A percentile compares a stretch with the other conserved stretches of the same genome.
Evolutionary conservation across 1,140 invertebrate species (phyloP).

Genomic region (Panagrolaimus sp.): DNA sequence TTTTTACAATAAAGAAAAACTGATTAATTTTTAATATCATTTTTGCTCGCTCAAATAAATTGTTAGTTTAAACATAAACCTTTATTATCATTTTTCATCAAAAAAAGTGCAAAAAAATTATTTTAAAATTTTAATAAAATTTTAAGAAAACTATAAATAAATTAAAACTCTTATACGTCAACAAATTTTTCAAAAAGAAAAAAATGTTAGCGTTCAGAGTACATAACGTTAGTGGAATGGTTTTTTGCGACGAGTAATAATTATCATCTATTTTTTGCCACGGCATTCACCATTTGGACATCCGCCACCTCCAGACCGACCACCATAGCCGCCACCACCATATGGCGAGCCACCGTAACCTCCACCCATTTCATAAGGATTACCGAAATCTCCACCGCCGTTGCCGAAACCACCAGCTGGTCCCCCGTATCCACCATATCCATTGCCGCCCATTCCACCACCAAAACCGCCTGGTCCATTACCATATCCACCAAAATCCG

Average conservation of each 20-base stretch:
- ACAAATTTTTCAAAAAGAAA: too few relatives aligned
- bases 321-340: neutral
- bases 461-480: neutral
- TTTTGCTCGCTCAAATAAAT: too few relatives aligned
- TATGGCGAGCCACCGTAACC: neutral
- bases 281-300: slow-evolving; percentile 10
- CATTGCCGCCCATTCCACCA: neutral
- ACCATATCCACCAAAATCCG: neutral
- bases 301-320: neutral
- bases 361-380: neutral
- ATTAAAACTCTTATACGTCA: too few relatives aligned
- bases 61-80: too few relatives aligned
- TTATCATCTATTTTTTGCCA: neutral
- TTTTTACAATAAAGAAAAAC: neutral
- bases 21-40: neutral
- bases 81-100: too few relatives aligned
- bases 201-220: too few relatives aligned
- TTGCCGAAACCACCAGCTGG: neutral
- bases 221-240: too few relatives aligned
- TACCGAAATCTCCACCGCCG: neutral
- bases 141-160: too few relatives aligned
- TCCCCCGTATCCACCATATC: neutral
- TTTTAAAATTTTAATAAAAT: too few relatives aligned
- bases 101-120: too few relatives aligned
- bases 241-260: slow-evolving; percentile 5